phyloP scores from a whole-genome alignment of 2,113 vertebrate species.

The Sula dactylatra region DNA sequence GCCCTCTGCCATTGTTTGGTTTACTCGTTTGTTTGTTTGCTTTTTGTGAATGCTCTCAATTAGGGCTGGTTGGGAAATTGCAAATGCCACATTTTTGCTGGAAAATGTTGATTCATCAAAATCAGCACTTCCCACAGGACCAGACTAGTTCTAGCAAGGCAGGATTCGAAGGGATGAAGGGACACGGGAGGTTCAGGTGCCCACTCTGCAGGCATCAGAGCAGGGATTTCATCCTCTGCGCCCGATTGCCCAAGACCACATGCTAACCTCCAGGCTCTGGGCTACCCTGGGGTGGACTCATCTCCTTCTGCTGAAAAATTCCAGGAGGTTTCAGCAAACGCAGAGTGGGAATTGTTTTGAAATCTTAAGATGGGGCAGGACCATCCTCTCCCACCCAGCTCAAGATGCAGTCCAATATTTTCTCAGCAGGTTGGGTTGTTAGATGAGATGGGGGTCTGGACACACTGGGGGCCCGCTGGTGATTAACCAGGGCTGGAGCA shows the following conservation, averaged over 20 bases:
- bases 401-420: neutral
- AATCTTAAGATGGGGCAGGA: neutral
- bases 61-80: constrained; percentile 35
- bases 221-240: neutral
- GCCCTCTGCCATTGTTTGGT: constrained; percentile 18
- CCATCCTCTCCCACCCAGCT: neutral
- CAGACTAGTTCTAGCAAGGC: neutral
- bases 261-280: neutral
- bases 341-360: neutral
- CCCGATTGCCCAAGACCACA: neutral
- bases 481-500: neutral
- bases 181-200: neutral
- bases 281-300: neutral
- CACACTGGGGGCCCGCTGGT: too few species aligned
- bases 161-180: neutral
- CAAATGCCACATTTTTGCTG: constrained; percentile 19
- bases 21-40: constrained; percentile 39
- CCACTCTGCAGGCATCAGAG: neutral
- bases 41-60: constrained; percentile 56
- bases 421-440: neutral
- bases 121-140: neutral
- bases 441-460: neutral
- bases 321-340: neutral
- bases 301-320: neutral
- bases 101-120: constrained; percentile 56